These are phyloP conservation scores for Apodemia hepburni DNA, from an alignment of 2,888 invertebrate species.

Conservation along the genomic window DNA sequence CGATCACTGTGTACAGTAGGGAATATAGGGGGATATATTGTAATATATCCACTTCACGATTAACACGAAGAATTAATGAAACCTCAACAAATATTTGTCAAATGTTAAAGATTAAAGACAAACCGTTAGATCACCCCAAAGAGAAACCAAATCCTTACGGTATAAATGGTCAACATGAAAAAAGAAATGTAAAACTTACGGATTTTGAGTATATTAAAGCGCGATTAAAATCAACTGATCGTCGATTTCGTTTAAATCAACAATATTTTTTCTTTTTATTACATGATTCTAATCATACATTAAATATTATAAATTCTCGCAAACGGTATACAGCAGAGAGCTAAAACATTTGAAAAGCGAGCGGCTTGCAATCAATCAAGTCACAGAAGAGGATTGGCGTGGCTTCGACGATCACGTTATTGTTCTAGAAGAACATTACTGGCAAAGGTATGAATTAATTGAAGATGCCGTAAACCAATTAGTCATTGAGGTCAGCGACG, in stretches of 20 bases:
- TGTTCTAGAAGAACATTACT: no score
- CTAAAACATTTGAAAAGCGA: background rate
- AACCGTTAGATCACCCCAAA: slow-evolving; percentile 31
- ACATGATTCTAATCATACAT: slow-evolving; percentile 23
- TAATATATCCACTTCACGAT: slow-evolving; percentile 29
- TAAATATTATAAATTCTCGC: background rate
- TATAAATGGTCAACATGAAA: slow-evolving; percentile 33
- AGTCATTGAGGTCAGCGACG: no score
- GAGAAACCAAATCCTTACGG: no score
- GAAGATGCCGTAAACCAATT: no score
- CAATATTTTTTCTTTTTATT: slow-evolving; percentile 28
- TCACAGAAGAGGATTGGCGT: no score
- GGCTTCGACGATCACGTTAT: no score
- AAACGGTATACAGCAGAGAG: background rate
- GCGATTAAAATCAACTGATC: slow-evolving; percentile 27
- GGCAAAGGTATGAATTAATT: no score
- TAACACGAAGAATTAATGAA: slow-evolving; percentile 25
- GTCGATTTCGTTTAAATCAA: slow-evolving; percentile 28
- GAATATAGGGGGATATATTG: no score
- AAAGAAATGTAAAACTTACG: slow-evolving; percentile 26
- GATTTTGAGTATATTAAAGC: slow-evolving; percentile 30
- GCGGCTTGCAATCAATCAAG: no score
- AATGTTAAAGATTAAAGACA: slow-evolving; percentile 32
- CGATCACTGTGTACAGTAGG: no score
- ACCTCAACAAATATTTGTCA: slow-evolving; percentile 30